Evolutionary conservation across 2,888 invertebrate genomes (phyloP), one percentile per base, ranked within the genome.

Genomic region (Phorcus lineatus): DNA sequence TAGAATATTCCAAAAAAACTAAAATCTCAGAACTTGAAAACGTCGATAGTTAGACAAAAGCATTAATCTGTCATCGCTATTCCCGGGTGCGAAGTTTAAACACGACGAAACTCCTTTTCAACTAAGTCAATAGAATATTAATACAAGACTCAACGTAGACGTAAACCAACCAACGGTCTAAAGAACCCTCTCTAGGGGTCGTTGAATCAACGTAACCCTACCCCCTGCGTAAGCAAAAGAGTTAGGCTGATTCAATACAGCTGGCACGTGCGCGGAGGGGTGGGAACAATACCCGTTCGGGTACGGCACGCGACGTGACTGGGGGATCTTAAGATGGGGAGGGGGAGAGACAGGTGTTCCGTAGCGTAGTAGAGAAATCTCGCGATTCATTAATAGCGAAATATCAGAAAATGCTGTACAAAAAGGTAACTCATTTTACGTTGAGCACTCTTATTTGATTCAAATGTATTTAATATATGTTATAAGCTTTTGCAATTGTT

Each of bases 11-110:
- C 36, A 70, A 36, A 36, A 36, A 16, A 70, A 17, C 19, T 17
- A 31, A 36, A 70, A 70, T 70, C 40, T 31, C 31, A 40, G 28
- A 31, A 31, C 36, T 36, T 36, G 36, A 70, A 70, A 70, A 28
- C 28, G 19, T 70, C 70, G 70, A 70, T 70, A 70, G 19, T 70
- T 16, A 70, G 24, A 70, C 70, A 70, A 70, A 36, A 36, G 36
- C 70, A 17, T 70, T 70, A 70, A 70, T 40, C 70, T 70, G 70
- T 19, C 70, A 70, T 70, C 70, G 70, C 36, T 70, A 70, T 70
- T 70, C 70, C 40, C 17, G 70, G 70, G 70, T 70, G 70, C 40
- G 31, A 70, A 70, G 28, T 36, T 70, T 36, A 40, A 40, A 70
- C 31, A 70, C 40, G 36, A 70, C 17, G 19, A 19, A 31, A 36